Evolutionary conservation across 2,113 vertebrate species (phyloP), one percentile per base, ranked within the genome.

Genomic region (Dunckerocampus dactyliophorus): DNA sequence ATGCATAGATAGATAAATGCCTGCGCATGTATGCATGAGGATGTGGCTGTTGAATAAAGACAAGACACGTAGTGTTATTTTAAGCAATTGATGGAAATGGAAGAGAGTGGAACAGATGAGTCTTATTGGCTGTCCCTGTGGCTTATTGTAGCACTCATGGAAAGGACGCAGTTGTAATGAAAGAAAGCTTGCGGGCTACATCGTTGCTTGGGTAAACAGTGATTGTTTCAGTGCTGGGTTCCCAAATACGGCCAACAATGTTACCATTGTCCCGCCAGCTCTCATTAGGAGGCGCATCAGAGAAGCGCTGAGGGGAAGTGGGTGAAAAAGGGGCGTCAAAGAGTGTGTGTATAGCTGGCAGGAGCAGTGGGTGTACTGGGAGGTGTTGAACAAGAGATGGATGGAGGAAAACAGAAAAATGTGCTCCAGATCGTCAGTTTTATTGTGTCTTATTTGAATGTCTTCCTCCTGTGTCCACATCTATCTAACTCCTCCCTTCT

Each of bases 131-230:
- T 69, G 45, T 65, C 80, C 92, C 86, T 88, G 85, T 81, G 82
- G 84, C 61, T 77, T 88, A 93, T 92, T 92, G 86, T 89, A 75
- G 77, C 53, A 61, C 86, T 86, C 72, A 46, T 70, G 85, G 84
- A 92, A 80, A 84, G 84, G 86, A 91, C 84, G 91, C 91, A 92
- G 88, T 90, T 83, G 88, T 93, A 94, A 94, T 91, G 92, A 87
- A 65, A 73, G 60, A 87, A 86, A 89, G 81, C 82, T 89, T 89
- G 65, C 81, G 85, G 88, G 87, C 85, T 88, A 86, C 53, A 58
- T 42, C 70, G 87, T 85, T 89, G 90, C 89, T 92, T 92, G 90
- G 87, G 90, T 94, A 95, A 95, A 95, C 89, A 93, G 85, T 62
- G 28, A 91, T 92, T 93, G 89, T 93, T 94, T 90, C 91, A 89